Evolutionary conservation across 2,888 invertebrate genomes (phyloP).

Genomic region (Napeogenes inachia): DNA sequence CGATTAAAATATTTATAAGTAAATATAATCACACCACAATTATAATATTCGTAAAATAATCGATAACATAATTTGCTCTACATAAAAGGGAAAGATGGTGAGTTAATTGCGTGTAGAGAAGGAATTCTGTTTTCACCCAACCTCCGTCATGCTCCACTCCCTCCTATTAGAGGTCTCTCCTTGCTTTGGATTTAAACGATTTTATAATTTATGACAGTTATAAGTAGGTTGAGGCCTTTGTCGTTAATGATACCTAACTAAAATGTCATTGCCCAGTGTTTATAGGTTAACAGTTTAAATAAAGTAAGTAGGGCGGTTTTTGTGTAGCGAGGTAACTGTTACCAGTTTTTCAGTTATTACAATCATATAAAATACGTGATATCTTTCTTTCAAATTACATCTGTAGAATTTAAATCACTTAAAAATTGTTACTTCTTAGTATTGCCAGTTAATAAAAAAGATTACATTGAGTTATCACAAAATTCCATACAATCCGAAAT

Average conservation of each 20-base stretch:
- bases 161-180: conserved; percentile 20
- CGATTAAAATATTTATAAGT: too few relatives aligned
- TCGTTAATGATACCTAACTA: not conserved
- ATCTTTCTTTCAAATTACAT: too few relatives aligned
- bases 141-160: conserved; percentile 23
- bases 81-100: conserved; percentile 17
- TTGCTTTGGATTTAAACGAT: conserved; percentile 15
- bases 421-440: too few relatives aligned
- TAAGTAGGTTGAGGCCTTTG: conserved; percentile 1
- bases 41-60: not conserved
- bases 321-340: too few relatives aligned
- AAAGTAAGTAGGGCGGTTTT: too few relatives aligned
- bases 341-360: too few relatives aligned
- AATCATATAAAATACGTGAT: too few relatives aligned
- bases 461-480: too few relatives aligned
- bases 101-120: conserved; percentile 24
- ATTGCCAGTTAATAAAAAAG: too few relatives aligned
- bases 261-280: not conserved
- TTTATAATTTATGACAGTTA: conserved; percentile 3
- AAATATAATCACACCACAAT: too few relatives aligned
- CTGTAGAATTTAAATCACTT: too few relatives aligned
- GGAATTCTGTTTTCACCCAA: conserved; percentile 24
- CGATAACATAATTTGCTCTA: conserved; percentile 8
- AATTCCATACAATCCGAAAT: not conserved
- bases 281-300: too few relatives aligned